Conservation (phyloP, 2,888 invertebrate species). For the Thysanoteuthis rhombus region DNA sequence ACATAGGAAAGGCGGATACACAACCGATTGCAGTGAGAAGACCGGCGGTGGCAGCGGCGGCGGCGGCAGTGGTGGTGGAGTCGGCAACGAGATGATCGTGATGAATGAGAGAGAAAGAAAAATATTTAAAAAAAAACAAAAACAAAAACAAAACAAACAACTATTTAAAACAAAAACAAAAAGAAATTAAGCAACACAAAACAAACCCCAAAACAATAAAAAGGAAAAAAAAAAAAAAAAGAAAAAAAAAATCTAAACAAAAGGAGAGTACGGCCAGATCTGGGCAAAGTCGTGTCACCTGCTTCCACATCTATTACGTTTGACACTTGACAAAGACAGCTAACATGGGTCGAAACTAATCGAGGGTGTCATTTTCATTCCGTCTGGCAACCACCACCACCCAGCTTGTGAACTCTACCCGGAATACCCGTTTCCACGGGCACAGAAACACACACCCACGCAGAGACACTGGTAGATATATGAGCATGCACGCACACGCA, state of each 20-base stretch:
- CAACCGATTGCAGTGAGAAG: not conserved
- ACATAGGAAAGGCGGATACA: not conserved
- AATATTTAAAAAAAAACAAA: not conserved
- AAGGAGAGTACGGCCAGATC: not conserved
- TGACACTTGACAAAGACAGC: not conserved
- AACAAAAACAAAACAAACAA: not conserved
- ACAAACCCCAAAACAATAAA: not conserved
- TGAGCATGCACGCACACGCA: not conserved
- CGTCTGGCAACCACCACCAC: not conserved
- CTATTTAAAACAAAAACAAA: not conserved
- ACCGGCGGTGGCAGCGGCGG: not conserved
- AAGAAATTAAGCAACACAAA: not conserved
- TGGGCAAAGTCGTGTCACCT: not conserved
- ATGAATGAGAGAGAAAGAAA: not conserved
- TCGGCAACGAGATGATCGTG: not conserved
- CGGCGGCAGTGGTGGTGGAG: no score
- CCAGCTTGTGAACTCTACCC: not conserved
- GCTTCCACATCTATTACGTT: not conserved
- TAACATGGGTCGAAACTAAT: not conserved
- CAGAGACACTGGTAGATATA: not conserved
- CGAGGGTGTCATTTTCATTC: not conserved
- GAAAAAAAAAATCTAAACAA: not conserved
- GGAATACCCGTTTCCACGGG: not conserved
- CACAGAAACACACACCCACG: constrained; percentile 12
- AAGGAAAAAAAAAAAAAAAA: not conserved